These are phyloP conservation scores for Drosophila tani DNA, from an alignment of 1,140 invertebrate genomes.

Conservation along the genomic window DNA sequence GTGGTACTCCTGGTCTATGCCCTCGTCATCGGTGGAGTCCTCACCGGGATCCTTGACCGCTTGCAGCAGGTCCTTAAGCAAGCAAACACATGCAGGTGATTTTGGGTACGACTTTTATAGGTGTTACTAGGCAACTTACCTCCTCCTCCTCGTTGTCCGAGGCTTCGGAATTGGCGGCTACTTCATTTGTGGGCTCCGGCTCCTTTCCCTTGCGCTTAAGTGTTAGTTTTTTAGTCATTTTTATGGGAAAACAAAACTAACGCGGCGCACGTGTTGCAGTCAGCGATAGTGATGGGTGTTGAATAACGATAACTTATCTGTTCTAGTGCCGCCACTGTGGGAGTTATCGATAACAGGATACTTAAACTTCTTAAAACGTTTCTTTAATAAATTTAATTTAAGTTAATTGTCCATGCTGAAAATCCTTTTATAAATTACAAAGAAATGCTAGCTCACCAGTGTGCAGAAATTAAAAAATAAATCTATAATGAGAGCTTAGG, in stretches of 20 bases:
- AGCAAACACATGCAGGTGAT: conserved; percentile 28
- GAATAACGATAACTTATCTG: neutral
- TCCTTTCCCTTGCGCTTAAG: conserved; percentile 67
- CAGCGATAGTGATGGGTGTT: conserved; percentile 49
- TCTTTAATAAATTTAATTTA: too few relatives aligned
- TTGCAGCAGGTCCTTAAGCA: conserved; percentile 64
- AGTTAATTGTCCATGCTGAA: too few relatives aligned
- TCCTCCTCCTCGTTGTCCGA: conserved; percentile 71
- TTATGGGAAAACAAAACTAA: conserved; percentile 70
- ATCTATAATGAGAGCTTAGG: too few relatives aligned
- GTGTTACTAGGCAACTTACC: conserved; percentile 25
- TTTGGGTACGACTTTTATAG: neutral
- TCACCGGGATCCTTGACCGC: conserved; percentile 68
- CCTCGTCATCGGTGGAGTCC: conserved; percentile 80
- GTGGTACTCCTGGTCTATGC: conserved; percentile 86
- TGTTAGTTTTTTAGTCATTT: conserved; percentile 67
- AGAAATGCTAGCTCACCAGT: too few relatives aligned
- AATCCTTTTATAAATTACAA: too few relatives aligned
- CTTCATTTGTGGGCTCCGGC: conserved; percentile 50
- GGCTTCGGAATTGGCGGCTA: conserved; percentile 38
- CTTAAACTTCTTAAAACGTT: too few relatives aligned
- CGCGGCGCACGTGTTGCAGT: conserved; percentile 73
- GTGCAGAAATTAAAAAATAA: too few relatives aligned
- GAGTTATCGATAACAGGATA: conserved; percentile 15
- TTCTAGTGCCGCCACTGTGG: neutral